These are phyloP conservation scores for Vicugna pacos DNA, from an alignment of 2,113 vertebrate genomes.

Conservation along the genomic window DNA sequence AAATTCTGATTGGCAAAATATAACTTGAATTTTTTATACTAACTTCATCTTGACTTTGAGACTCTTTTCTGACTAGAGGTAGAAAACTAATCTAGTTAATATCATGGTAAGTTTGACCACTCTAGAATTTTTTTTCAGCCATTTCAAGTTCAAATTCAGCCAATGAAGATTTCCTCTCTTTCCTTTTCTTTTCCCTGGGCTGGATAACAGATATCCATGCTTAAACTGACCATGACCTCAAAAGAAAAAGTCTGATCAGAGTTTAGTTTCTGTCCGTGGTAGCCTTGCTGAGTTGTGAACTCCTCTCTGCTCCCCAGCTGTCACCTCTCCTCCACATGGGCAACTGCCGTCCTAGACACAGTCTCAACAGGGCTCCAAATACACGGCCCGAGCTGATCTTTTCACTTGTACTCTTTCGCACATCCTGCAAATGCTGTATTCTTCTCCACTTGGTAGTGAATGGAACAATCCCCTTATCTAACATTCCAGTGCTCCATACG, in stretches of 20 bases:
- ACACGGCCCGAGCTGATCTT: not conserved
- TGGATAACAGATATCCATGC: not conserved
- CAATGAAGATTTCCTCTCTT: not conserved
- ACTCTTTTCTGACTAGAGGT: not conserved
- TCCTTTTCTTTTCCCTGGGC: not conserved
- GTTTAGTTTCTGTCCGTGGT: not conserved
- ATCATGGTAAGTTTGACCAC: not conserved
- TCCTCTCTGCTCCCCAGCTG: not conserved
- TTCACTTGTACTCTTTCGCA: not conserved
- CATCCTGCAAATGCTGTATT: not conserved
- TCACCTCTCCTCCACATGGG: not conserved
- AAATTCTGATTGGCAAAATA: not conserved
- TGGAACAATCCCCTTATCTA: not conserved
- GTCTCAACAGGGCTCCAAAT: not conserved
- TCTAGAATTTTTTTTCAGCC: not conserved
- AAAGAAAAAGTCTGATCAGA: not conserved
- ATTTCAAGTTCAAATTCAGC: not conserved
- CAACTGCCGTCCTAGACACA: not conserved
- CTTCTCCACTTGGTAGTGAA: not conserved
- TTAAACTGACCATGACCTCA: not conserved
- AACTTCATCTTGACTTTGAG: not conserved
- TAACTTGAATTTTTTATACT: not conserved
- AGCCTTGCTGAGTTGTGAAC: not conserved
- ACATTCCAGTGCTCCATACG: not conserved
- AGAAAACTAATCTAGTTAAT: not conserved